Conservation (phyloP, 2,113 vertebrate species). For the Jaculus jaculus region DNA sequence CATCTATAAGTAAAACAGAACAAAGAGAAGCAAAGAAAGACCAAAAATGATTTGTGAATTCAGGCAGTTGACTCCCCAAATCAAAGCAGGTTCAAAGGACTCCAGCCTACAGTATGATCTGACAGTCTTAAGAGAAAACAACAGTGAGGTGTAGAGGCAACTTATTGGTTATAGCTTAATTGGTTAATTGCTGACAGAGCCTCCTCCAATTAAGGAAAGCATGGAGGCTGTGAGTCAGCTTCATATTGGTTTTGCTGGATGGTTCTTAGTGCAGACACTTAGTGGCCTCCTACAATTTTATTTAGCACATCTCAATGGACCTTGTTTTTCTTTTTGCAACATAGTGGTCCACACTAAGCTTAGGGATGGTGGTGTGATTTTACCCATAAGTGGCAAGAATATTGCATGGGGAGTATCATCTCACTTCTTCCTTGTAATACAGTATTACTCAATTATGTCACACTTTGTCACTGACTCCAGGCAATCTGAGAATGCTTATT, state of each 20-base stretch:
- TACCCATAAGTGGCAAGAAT: background rate
- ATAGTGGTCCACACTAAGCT: background rate
- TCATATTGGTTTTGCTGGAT: background rate
- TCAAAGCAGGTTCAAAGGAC: conserved; percentile 20
- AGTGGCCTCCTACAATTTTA: background rate
- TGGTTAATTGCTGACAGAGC: conserved; percentile 6
- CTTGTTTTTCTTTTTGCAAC: background rate
- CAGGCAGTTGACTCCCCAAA: background rate
- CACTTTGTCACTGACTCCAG: background rate
- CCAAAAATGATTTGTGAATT: background rate
- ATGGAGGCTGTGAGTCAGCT: background rate
- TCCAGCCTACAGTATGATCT: background rate
- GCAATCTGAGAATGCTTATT: background rate
- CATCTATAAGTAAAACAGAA: background rate
- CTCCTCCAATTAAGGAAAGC: background rate
- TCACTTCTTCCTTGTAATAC: background rate
- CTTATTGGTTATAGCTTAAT: conserved; percentile 10
- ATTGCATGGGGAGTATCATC: background rate
- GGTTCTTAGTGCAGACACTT: background rate
- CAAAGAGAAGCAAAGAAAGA: conserved; percentile 2
- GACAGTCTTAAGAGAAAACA: background rate
- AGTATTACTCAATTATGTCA: background rate
- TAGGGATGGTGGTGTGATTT: background rate
- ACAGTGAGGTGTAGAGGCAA: background rate
- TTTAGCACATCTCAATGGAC: background rate